phyloP scores from a whole-genome alignment of 2,797 vertebrate species.

The Eutrigla gurnardus region DNA sequence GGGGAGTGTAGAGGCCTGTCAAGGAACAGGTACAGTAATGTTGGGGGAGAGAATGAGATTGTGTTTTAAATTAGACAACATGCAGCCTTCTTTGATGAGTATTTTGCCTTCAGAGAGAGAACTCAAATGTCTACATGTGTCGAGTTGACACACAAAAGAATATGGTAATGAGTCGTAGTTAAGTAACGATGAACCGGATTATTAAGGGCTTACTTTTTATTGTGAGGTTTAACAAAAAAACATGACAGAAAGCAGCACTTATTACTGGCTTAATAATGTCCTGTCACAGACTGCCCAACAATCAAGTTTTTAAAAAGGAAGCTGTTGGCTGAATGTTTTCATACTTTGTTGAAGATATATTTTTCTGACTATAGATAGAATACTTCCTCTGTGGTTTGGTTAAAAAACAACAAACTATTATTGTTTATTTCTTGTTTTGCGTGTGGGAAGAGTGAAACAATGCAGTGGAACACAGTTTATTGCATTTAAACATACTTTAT shows the following conservation, averaged over 20 bases:
- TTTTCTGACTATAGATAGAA: neutral
- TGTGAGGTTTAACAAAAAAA: neutral
- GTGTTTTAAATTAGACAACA: conserved; percentile 48
- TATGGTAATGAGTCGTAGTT: conserved; percentile 8
- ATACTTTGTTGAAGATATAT: conserved; percentile 13
- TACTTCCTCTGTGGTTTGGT: no score
- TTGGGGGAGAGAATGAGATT: conserved; percentile 41
- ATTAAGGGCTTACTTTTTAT: neutral
- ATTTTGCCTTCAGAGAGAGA: conserved; percentile 21
- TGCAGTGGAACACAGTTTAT: no score
- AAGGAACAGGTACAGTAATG: conserved; percentile 49
- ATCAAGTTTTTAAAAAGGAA: neutral
- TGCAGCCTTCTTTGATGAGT: conserved; percentile 31
- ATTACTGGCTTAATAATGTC: conserved; percentile 19
- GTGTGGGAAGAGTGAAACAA: no score
- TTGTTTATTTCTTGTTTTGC: no score
- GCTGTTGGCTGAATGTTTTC: neutral
- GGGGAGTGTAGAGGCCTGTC: conserved; percentile 36
- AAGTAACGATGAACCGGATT: conserved; percentile 8
- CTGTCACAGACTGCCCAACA: conserved; percentile 6
- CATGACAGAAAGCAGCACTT: conserved; percentile 17
- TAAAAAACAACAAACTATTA: neutral
- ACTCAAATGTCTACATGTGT: conserved; percentile 2
- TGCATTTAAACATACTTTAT: neutral
- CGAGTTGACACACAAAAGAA: conserved; percentile 13